Percentiles rank a stretch among this genome's conserved stretches.
These are phyloP conservation scores for Anser cygnoides DNA, from an alignment of 2,113 vertebrate species.

Conservation along the genomic window DNA sequence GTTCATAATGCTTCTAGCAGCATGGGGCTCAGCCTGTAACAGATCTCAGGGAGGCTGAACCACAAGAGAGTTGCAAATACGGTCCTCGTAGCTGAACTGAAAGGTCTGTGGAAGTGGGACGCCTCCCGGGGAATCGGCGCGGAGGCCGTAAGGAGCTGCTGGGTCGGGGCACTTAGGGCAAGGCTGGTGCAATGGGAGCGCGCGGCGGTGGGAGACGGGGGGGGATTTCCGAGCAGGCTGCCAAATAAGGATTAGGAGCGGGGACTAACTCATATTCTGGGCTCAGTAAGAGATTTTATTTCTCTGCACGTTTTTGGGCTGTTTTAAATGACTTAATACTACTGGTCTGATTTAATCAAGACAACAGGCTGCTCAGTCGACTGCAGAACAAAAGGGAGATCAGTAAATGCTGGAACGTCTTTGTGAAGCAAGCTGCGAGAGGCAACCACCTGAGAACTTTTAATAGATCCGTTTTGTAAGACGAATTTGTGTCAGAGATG, in stretches of 20 bases:
- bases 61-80: accelerated
- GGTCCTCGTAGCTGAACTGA: background rate
- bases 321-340: background rate
- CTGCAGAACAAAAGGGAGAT: background rate
- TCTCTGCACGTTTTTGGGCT: background rate
- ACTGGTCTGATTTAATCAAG: background rate
- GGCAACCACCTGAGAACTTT: background rate
- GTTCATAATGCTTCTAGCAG: background rate
- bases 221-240: background rate
- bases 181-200: background rate
- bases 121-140: accelerated
- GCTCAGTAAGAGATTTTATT: background rate
- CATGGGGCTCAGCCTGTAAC: background rate
- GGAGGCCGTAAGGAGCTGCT: background rate
- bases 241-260: background rate
- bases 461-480: background rate
- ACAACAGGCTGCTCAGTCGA: background rate
- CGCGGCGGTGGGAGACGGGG: background rate
- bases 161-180: accelerated
- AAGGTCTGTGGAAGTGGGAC: background rate
- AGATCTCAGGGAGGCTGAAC: background rate
- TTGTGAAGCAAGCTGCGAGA: background rate
- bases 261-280: background rate
- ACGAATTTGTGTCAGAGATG: background rate
- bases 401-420: background rate